Evolutionary conservation across 1,140 invertebrate species (phyloP).

Genomic region (Cyclina sinensis): DNA sequence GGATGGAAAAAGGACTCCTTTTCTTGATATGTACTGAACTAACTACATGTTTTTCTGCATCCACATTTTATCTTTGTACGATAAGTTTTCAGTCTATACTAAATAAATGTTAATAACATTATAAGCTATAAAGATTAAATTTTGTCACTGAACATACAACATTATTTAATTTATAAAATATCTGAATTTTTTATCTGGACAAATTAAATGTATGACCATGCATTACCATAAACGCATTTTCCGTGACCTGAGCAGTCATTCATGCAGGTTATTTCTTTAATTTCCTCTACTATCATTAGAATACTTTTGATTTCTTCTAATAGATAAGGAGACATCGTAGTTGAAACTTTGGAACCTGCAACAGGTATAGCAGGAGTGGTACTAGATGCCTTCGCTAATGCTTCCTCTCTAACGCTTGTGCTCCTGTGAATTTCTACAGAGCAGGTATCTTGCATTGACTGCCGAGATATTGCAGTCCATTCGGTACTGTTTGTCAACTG

Average conservation of each 20-base stretch:
- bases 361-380: neutral
- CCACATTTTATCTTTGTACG: too few relatives aligned
- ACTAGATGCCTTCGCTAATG: neutral
- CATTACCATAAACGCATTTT: neutral
- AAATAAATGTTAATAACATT: too few relatives aligned
- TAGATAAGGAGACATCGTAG: neutral
- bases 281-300: neutral
- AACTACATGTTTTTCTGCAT: too few relatives aligned
- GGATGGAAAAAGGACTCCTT: too few relatives aligned
- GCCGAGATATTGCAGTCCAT: neutral
- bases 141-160: too few relatives aligned
- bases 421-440: neutral
- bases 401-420: neutral
- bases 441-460: slow-evolving; percentile 30
- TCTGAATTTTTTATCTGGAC: too few relatives aligned
- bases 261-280: slow-evolving; percentile 7
- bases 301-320: neutral
- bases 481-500: neutral
- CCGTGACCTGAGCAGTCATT: slow-evolving; percentile 5
- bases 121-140: too few relatives aligned
- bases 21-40: too few relatives aligned
- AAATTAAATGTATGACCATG: too few relatives aligned
- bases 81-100: too few relatives aligned
- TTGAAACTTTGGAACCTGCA: neutral
- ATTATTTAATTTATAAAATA: too few relatives aligned